Conservation (phyloP, 2,888 invertebrate genomes). For the Serripes groenlandicus region DNA sequence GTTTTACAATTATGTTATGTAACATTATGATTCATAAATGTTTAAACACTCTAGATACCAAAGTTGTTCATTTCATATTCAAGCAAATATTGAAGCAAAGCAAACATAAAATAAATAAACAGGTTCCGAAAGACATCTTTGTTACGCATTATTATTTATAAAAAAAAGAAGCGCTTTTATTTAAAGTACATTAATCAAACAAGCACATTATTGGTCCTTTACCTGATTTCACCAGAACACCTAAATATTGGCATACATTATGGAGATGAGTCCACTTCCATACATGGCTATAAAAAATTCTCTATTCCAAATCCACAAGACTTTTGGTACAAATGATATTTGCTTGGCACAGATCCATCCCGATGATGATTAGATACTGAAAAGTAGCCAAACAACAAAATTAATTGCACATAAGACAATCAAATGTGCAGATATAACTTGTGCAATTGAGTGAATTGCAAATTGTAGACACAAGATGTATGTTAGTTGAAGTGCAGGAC, state of each 20-base stretch:
- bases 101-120: not conserved
- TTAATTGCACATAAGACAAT: not conserved
- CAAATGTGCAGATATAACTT: not conserved
- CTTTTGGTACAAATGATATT: slow-evolving; percentile 1
- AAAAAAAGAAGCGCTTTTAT: too few relatives aligned
- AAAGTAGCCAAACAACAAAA: not conserved
- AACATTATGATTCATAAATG: too few relatives aligned
- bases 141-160: not conserved
- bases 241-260: slow-evolving; percentile 12
- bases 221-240: slow-evolving; percentile 18
- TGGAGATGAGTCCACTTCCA: slow-evolving; percentile 18
- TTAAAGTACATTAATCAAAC: not conserved
- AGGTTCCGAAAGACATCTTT: not conserved
- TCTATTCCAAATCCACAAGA: slow-evolving; percentile 16
- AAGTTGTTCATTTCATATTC: not conserved
- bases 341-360: slow-evolving; percentile 6
- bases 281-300: not conserved
- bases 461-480: too few relatives aligned
- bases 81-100: not conserved
- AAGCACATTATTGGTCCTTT: not conserved
- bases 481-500: too few relatives aligned
- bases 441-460: not conserved
- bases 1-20: too few relatives aligned
- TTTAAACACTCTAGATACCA: not conserved
- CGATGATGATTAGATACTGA: not conserved